Evolutionary conservation across 2,113 vertebrate species (phyloP).

Genomic region (Anguilla rostrata): DNA sequence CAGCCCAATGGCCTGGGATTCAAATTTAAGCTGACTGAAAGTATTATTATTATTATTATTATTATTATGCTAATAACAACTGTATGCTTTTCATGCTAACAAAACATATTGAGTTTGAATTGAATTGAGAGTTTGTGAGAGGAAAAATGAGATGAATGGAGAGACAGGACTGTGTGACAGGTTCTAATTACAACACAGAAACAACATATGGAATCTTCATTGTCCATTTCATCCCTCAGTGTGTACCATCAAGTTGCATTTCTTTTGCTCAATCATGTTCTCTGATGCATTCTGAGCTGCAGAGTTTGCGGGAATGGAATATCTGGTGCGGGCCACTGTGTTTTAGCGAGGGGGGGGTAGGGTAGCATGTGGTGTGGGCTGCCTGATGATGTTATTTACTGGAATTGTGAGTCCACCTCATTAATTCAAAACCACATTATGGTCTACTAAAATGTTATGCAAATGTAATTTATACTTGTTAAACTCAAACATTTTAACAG

Average conservation of each 20-base stretch:
- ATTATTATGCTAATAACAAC: background rate
- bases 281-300: constrained; percentile 56
- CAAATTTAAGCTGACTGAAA: background rate
- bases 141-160: background rate
- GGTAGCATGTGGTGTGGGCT: background rate
- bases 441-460: background rate
- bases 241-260: constrained; percentile 77
- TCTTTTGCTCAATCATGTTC: constrained; percentile 73
- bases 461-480: background rate
- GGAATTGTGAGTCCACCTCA: constrained; percentile 45
- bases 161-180: constrained; percentile 73
- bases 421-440: constrained; percentile 46
- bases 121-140: background rate
- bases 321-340: constrained; percentile 11
- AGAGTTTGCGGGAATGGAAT: constrained; percentile 13
- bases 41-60: too few species aligned
- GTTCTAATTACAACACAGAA: constrained; percentile 86
- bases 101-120: background rate
- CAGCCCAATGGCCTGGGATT: background rate
- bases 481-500: background rate
- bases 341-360: constrained; percentile 20
- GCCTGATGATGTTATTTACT: constrained; percentile 53
- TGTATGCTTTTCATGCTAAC: background rate
- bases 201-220: constrained; percentile 90
- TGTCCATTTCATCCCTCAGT: constrained; percentile 86